Conservation (phyloP, 1,140 invertebrate species). For the Pseudomyrmex flavicornis region DNA sequence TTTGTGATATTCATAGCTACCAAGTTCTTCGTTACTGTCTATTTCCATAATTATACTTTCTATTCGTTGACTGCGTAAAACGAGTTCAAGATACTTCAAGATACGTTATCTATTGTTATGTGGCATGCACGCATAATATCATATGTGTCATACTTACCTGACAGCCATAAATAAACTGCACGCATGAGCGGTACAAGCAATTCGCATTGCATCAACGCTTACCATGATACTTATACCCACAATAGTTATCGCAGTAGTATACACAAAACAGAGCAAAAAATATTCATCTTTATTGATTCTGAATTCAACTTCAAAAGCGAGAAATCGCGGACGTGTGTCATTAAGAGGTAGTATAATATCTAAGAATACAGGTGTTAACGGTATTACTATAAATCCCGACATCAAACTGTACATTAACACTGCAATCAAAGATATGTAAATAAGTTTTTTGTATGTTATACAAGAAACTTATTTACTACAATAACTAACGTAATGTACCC, state of each 20-base stretch:
- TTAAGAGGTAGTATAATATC: slow-evolving; percentile 12
- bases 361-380: slow-evolving; percentile 15
- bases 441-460: no score
- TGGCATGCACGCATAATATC: not conserved
- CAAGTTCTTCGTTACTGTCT: not conserved
- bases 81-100: not conserved
- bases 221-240: not conserved
- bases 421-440: slow-evolving; percentile 2
- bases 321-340: slow-evolving; percentile 7
- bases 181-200: slow-evolving; percentile 6
- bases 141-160: not conserved
- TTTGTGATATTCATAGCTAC: not conserved
- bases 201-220: slow-evolving; percentile 5
- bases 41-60: slow-evolving; percentile 10
- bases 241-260: not conserved
- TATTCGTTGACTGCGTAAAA: slow-evolving; percentile 9
- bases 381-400: not conserved
- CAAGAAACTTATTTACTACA: no score
- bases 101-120: not conserved
- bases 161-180: slow-evolving; percentile 39
- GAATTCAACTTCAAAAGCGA: not conserved
- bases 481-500: not conserved
- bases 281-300: slow-evolving; percentile 3
- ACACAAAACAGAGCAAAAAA: not conserved
- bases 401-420: not conserved